These are phyloP conservation scores for Nasonia giraulti DNA, from an alignment of 1,140 invertebrate species.

Conservation along the genomic window DNA sequence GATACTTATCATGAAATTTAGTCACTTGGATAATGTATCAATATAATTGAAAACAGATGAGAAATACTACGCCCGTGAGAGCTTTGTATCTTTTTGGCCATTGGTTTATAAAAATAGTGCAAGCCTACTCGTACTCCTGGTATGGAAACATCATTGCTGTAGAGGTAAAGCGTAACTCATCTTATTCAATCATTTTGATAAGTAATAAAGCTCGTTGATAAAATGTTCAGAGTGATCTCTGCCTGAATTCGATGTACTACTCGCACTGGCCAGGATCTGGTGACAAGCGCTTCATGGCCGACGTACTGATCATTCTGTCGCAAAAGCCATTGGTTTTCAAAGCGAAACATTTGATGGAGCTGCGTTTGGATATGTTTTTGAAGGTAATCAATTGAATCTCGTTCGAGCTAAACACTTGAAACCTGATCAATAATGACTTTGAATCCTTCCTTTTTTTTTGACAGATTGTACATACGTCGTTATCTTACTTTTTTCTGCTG, in stretches of 20 bases:
- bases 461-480: conserved; percentile 29
- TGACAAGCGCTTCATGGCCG: conserved; percentile 27
- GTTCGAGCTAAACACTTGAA: not conserved
- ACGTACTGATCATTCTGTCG: conserved; percentile 19
- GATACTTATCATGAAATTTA: not conserved
- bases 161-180: conserved; percentile 23
- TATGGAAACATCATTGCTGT: conserved; percentile 30
- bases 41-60: not conserved
- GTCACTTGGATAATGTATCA: not conserved
- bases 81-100: not conserved
- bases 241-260: conserved; percentile 27
- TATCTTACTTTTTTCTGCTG: conserved; percentile 38
- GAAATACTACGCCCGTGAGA: not conserved
- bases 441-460: not conserved
- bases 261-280: not conserved
- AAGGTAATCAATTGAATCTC: not conserved
- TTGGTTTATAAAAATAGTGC: conserved; percentile 16
- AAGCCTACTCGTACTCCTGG: conserved; percentile 40
- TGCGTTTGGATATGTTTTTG: not conserved
- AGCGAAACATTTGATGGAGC: not conserved
- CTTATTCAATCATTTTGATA: not conserved
- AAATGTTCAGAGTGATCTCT: conserved; percentile 28
- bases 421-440: not conserved
- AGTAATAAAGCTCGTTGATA: not conserved
- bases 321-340: conserved; percentile 32